Conservation (phyloP, 1,140 invertebrate species). For the Ceratina australensis region DNA sequence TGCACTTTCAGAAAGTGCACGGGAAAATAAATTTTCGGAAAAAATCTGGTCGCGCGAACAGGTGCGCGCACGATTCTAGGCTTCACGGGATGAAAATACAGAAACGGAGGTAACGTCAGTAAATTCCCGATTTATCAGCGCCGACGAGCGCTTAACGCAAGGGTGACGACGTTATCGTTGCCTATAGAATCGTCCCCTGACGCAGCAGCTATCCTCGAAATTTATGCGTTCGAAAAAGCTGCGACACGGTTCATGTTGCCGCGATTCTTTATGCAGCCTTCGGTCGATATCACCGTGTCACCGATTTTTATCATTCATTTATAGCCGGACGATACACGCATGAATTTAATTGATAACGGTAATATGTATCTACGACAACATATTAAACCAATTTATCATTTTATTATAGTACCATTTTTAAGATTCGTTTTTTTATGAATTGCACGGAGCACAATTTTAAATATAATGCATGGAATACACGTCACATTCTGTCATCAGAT, state of each 20-base stretch:
- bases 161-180: conserved; percentile 58
- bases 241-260: background rate
- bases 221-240: conserved; percentile 52
- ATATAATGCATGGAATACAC: background rate
- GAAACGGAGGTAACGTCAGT: conserved; percentile 46
- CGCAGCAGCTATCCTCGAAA: conserved; percentile 44
- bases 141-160: conserved; percentile 60
- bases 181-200: conserved; percentile 47
- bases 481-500: too few species aligned
- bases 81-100: conserved; percentile 32
- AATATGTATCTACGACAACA: too few species aligned
- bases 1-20: background rate
- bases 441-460: background rate
- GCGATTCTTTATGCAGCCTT: background rate
- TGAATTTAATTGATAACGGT: too few species aligned
- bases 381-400: too few species aligned
- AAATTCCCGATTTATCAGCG: conserved; percentile 64
- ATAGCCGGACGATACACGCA: too few species aligned
- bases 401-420: too few species aligned
- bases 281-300: too few species aligned
- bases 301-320: too few species aligned
- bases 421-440: too few species aligned
- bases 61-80: conserved; percentile 17
- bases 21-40: conserved; percentile 26
- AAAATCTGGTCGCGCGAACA: conserved; percentile 25